Evolutionary conservation across 2,113 vertebrate species (phyloP).

Genomic region (Urocynchramus pylzowi): DNA sequence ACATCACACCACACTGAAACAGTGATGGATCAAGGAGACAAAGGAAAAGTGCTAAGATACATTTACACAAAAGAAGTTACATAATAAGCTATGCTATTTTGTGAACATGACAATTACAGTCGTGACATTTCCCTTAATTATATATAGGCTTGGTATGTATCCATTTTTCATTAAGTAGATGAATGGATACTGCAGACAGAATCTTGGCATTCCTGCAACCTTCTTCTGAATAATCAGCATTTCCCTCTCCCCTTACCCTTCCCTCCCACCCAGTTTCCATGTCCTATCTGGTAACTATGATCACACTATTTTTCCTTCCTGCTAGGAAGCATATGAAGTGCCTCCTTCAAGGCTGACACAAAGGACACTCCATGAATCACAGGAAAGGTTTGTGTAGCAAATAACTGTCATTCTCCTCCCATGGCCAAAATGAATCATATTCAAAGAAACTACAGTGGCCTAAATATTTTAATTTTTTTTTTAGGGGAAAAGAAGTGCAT

Average conservation of each 20-base stretch:
- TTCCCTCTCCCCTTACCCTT: constrained; percentile 18
- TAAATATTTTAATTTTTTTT: not conserved
- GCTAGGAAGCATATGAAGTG: constrained; percentile 14
- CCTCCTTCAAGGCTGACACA: constrained; percentile 51
- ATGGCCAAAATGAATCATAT: constrained; percentile 53
- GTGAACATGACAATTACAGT: constrained; percentile 3
- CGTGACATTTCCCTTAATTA: constrained; percentile 7
- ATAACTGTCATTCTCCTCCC: constrained; percentile 53
- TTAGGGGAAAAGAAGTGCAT: not conserved
- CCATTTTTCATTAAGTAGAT: constrained; percentile 42
- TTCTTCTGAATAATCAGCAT: constrained; percentile 11
- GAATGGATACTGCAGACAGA: not conserved
- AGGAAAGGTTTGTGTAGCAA: constrained; percentile 56
- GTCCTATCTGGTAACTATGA: constrained; percentile 7
- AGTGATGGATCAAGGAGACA: not conserved
- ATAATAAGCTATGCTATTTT: constrained; percentile 11
- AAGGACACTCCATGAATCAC: constrained; percentile 59
- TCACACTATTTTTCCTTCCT: constrained; percentile 20
- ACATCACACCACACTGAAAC: not conserved
- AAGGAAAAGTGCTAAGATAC: not conserved
- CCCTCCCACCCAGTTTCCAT: constrained; percentile 6
- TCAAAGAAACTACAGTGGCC: constrained; percentile 21
- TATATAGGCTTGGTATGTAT: not conserved
- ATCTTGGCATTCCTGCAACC: not conserved
- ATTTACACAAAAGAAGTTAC: constrained; percentile 2